Evolutionary conservation across 2,113 vertebrate genomes (phyloP).

Genomic region (Cololabis saira): DNA sequence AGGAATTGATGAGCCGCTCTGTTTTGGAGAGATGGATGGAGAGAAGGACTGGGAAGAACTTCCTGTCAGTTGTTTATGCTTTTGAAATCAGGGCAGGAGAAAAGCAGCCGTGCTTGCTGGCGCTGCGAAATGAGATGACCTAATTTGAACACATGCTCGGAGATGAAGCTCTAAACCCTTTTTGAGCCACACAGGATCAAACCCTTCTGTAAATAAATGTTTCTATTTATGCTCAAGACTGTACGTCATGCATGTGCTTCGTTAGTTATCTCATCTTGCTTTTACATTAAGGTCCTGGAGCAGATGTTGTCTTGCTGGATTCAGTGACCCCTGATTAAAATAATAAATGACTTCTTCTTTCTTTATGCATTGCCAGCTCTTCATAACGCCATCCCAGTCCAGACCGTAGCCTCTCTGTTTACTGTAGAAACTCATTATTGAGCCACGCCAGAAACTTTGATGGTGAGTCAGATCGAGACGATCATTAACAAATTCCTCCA

Average conservation of each 20-base stretch:
- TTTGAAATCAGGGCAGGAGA: constrained; percentile 73
- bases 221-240: neutral
- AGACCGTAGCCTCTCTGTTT: neutral
- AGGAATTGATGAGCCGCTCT: constrained; percentile 56
- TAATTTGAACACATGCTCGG: constrained; percentile 66
- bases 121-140: constrained; percentile 67
- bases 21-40: constrained; percentile 45
- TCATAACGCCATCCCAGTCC: neutral
- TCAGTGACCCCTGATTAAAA: neutral
- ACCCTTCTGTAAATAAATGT: neutral
- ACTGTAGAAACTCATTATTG: neutral
- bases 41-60: constrained; percentile 14
- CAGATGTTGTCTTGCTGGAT: neutral
- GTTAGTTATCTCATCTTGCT: neutral
- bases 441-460: neutral
- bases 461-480: neutral
- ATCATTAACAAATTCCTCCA: constrained; percentile 2
- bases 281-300: neutral
- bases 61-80: constrained; percentile 73
- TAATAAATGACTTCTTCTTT: too few relatives aligned
- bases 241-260: neutral
- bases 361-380: neutral
- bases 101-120: constrained; percentile 42
- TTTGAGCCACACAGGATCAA: constrained; percentile 32
- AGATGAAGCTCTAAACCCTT: constrained; percentile 31